phyloP scores from a whole-genome alignment of 1,140 invertebrate genomes.

The Pseudoatta argentina region DNA sequence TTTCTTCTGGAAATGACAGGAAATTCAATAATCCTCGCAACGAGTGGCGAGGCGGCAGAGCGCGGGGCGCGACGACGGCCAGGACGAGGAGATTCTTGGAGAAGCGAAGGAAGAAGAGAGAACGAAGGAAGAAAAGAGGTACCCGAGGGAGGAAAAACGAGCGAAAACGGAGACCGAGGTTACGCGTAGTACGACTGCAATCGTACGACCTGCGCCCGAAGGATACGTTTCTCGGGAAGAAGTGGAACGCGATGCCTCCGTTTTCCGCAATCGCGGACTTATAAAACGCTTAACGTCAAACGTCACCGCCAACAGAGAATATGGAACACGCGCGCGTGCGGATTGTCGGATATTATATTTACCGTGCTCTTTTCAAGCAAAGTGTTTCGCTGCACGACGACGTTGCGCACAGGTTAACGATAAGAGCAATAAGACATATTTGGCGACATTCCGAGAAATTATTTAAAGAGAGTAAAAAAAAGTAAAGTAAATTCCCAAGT shows the following conservation, averaged over 20 bases:
- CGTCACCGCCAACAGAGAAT: constrained; percentile 45
- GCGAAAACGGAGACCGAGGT: constrained; percentile 56
- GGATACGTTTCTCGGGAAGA: constrained; percentile 24
- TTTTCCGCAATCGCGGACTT: constrained; percentile 53
- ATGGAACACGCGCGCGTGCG: not conserved
- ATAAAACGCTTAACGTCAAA: constrained; percentile 62
- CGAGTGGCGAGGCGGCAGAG: constrained; percentile 68
- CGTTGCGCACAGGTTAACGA: constrained; percentile 1
- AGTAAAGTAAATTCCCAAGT: not conserved
- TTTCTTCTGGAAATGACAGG: constrained; percentile 86
- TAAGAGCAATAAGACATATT: constrained; percentile 16
- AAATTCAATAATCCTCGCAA: constrained; percentile 85
- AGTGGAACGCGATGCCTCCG: constrained; percentile 48
- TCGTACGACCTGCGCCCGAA: constrained; percentile 56
- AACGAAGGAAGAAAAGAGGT: constrained; percentile 17
- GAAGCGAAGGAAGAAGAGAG: not conserved
- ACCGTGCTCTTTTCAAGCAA: constrained; percentile 39
- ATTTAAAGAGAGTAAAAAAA: constrained; percentile 3
- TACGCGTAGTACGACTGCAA: constrained; percentile 42
- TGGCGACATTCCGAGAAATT: constrained; percentile 4
- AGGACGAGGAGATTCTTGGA: constrained; percentile 57
- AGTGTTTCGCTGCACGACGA: constrained; percentile 1
- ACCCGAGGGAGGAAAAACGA: constrained; percentile 52
- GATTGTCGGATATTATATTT: constrained; percentile 56
- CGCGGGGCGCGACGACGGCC: constrained; percentile 28